phyloP scores from a whole-genome alignment of 1,140 invertebrate genomes.

The Drusus annulatus region DNA sequence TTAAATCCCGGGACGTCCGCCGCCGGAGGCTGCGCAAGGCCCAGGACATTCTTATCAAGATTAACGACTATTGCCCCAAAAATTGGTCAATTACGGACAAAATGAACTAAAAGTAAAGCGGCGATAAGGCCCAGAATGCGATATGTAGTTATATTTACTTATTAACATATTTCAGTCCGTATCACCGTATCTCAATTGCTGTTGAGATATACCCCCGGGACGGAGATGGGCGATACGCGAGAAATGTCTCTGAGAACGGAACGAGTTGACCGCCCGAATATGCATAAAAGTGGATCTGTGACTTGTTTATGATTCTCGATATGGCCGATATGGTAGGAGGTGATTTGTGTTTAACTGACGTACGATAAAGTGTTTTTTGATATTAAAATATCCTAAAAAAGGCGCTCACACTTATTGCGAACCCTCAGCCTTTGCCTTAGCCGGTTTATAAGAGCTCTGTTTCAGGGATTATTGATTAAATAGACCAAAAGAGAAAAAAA shows the following conservation, averaged over 20 bases:
- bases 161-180: slow-evolving; percentile 11
- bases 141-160: slow-evolving; percentile 37
- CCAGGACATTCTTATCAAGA: slow-evolving; percentile 46
- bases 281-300: slow-evolving; percentile 18
- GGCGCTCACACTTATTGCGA: too few relatives aligned
- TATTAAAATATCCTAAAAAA: neutral
- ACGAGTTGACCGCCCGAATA: neutral
- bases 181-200: slow-evolving; percentile 27
- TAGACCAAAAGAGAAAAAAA: too few relatives aligned
- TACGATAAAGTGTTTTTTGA: neutral
- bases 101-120: slow-evolving; percentile 37
- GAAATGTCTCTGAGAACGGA: slow-evolving; percentile 15
- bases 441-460: neutral
- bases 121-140: slow-evolving; percentile 44
- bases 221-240: neutral
- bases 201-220: slow-evolving; percentile 39
- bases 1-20: slow-evolving; percentile 31
- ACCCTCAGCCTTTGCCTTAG: too few relatives aligned
- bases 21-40: slow-evolving; percentile 4
- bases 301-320: slow-evolving; percentile 26
- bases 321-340: slow-evolving; percentile 6
- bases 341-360: slow-evolving; percentile 5
- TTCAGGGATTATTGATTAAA: too few relatives aligned
- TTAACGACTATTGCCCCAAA: slow-evolving; percentile 51
- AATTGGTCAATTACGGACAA: slow-evolving; percentile 49